Base-by-base conservation (phyloP, 2,797 vertebrate genomes). In the Enteromius treurensis region DNA sequence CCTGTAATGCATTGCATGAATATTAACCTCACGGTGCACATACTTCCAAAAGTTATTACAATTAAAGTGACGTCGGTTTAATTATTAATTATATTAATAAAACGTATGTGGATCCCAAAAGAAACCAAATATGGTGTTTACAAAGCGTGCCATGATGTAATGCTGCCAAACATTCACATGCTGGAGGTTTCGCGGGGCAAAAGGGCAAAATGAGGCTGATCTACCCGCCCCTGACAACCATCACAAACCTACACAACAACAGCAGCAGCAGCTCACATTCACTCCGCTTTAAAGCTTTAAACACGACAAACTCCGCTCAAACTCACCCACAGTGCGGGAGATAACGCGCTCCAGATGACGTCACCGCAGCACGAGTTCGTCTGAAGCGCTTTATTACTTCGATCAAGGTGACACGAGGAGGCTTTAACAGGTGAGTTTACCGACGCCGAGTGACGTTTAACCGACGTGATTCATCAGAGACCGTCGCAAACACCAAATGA, bases 181-280 rank as follows among this genome's bases (percentile, higher is more conserved):
- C 19, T 62, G 47, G 45, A 67, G 37, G 29, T 53, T 79, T 60
- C 64, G 53, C 19, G 84, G 76, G 85, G 78, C 80, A 77, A 85
- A 86, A 62, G 84, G 85, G 83, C 81, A 69, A 79, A 68, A 62
- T 67, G 78, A 79, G 74, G 47, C 80, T 37, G 71, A 80, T 49
- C 37, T 67, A 34, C 83, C 83, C 83, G 83, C 83, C 83, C 77
- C 70, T 84, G 77, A 80, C 83, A 84, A 84, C 83, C 68, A 79
- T 71, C 42, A 71, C 82, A 58, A 71, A 58, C 55, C 65, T 67
- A 70, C 68, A 78, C 75, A 79, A 73, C 67, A 53, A 71, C 73
- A 40, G 19, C 70, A 51, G 34, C 70, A 51, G 34, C 67, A 69
- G 32, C 60, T 49, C 62, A 49, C 42, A 4, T 0, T 2, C 68